A percentile compares a stretch with the other conserved stretches of the same genome.
Conservation (phyloP, 2,888 invertebrate genomes). For the Eulithis prunata region DNA sequence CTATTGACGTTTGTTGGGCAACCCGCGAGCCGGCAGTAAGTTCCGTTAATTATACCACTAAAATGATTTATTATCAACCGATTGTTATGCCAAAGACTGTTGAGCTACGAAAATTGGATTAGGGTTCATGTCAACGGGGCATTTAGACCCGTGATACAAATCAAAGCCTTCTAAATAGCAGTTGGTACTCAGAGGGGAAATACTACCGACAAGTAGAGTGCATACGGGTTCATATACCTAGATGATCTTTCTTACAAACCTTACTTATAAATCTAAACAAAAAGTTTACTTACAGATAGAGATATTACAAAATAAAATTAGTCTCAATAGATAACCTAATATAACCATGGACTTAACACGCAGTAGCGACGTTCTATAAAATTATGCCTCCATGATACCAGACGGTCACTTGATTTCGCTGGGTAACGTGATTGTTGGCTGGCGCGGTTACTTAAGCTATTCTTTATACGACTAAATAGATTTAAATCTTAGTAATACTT, state of each 20-base stretch:
- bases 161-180: slow-evolving; percentile 43
- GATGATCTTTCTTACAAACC: too few species aligned
- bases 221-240: background rate
- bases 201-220: slow-evolving; percentile 1
- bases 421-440: slow-evolving; percentile 33
- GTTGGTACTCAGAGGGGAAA: slow-evolving; percentile 19
- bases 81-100: slow-evolving; percentile 60
- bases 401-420: slow-evolving; percentile 40
- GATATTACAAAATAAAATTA: background rate
- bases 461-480: slow-evolving; percentile 36
- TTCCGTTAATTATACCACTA: slow-evolving; percentile 68
- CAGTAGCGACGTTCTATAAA: slow-evolving; percentile 2
- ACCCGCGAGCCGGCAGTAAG: slow-evolving; percentile 50
- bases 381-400: slow-evolving; percentile 18
- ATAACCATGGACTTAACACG: background rate
- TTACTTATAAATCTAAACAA: background rate
- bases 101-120: slow-evolving; percentile 58
- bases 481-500: slow-evolving; percentile 24
- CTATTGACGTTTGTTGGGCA: slow-evolving; percentile 66
- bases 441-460: slow-evolving; percentile 30
- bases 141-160: slow-evolving; percentile 59
- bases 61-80: slow-evolving; percentile 69
- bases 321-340: background rate
- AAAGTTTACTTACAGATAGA: background rate
- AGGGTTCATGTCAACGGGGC: slow-evolving; percentile 63